Conservation (phyloP, 2,797 vertebrate species). For the Crocidura indochinensis region DNA sequence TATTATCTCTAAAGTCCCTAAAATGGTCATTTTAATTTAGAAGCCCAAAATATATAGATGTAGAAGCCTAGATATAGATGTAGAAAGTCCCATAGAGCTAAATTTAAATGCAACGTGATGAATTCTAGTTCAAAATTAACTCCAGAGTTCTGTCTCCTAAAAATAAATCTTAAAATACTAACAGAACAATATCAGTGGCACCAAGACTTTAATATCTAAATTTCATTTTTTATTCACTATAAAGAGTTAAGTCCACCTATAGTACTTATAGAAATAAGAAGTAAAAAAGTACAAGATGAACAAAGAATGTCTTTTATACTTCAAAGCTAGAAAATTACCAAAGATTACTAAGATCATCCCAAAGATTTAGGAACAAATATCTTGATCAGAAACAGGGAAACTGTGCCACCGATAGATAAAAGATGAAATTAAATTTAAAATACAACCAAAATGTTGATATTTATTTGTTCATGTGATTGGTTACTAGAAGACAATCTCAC, state of each 20-base stretch:
- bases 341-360: background rate
- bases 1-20: background rate
- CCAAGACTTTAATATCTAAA: background rate
- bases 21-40: background rate
- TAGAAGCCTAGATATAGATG: background rate
- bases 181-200: background rate
- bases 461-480: background rate
- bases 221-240: background rate
- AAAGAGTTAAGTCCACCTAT: background rate
- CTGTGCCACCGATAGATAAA: background rate
- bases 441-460: background rate
- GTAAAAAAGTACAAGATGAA: background rate
- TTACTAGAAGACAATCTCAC: background rate
- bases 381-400: background rate
- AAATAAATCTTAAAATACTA: background rate
- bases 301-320: background rate
- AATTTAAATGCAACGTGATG: constrained; percentile 29
- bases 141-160: too few species aligned
- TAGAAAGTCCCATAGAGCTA: background rate
- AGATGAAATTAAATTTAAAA: background rate
- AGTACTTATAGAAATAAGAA: background rate
- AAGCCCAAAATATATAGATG: background rate
- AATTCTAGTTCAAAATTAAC: background rate
- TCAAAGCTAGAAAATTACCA: background rate
- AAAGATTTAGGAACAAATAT: background rate